Percentiles rank a stretch among this genome's conserved stretches.
These are phyloP conservation scores for Idaea biselata DNA, from an alignment of 2,888 invertebrate genomes.

Conservation along the genomic window DNA sequence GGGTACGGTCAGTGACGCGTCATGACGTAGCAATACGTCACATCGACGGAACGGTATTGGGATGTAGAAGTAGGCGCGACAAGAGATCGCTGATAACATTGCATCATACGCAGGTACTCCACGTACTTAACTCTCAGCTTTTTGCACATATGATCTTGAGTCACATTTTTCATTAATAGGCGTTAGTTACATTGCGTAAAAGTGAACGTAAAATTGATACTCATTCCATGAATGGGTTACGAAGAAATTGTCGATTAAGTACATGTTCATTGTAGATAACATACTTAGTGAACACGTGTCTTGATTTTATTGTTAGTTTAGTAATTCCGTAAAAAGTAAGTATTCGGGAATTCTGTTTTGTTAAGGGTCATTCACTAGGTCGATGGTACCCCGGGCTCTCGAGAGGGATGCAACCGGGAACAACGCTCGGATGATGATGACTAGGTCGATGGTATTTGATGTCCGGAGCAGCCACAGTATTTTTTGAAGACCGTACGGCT, in stretches of 20 bases:
- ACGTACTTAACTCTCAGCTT: neutral
- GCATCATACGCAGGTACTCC: neutral
- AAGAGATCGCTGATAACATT: neutral
- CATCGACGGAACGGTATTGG: neutral
- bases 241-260: neutral
- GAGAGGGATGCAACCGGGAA: no score
- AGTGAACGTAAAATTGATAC: neutral
- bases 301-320: no score
- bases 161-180: neutral
- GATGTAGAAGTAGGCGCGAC: neutral
- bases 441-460: no score
- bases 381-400: no score
- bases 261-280: neutral
- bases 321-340: no score
- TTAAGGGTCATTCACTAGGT: no score
- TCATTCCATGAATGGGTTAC: neutral
- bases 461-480: no score
- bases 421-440: no score
- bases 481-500: no score
- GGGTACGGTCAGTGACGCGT: neutral
- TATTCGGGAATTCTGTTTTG: no score
- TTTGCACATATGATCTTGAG: neutral
- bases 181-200: neutral
- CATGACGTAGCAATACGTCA: neutral
- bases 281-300: no score